Conservation (phyloP, 2,113 vertebrate species). For the Tricholaema leucomelas region DNA sequence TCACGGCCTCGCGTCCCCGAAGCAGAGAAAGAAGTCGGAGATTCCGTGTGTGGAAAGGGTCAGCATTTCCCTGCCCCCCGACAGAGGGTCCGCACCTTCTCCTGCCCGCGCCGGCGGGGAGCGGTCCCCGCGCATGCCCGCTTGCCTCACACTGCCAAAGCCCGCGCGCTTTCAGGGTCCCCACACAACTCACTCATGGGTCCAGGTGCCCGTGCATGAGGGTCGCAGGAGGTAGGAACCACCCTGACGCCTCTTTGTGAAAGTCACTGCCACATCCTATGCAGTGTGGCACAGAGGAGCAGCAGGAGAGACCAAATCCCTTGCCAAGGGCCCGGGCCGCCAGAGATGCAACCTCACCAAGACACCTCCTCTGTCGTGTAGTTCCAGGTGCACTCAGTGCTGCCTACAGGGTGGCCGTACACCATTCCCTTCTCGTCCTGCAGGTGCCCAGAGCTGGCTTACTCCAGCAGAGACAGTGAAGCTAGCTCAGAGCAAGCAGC, state of each 20-base stretch:
- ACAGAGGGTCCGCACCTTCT: not conserved
- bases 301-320: not conserved
- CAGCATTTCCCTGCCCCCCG: not conserved
- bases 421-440: not conserved
- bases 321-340: not conserved
- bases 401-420: accelerated
- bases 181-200: not conserved
- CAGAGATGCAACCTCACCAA: not conserved
- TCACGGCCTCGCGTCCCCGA: not conserved
- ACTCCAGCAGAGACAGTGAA: not conserved
- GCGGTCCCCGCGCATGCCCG: not conserved
- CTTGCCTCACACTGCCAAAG: not conserved
- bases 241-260: not conserved
- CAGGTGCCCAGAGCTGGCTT: conserved; percentile 28
- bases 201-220: not conserved
- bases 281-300: not conserved
- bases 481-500: not conserved
- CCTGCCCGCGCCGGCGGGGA: not conserved
- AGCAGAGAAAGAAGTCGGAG: not conserved
- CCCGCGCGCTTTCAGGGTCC: not conserved
- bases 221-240: not conserved
- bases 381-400: not conserved
- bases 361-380: accelerated
- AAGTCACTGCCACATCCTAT: conserved; percentile 22
- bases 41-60: too few relatives aligned